A percentile compares a stretch with the other conserved stretches of the same genome.
phyloP scores from a whole-genome alignment of 2,888 invertebrate genomes.

The Rhyacophila evoluta region DNA sequence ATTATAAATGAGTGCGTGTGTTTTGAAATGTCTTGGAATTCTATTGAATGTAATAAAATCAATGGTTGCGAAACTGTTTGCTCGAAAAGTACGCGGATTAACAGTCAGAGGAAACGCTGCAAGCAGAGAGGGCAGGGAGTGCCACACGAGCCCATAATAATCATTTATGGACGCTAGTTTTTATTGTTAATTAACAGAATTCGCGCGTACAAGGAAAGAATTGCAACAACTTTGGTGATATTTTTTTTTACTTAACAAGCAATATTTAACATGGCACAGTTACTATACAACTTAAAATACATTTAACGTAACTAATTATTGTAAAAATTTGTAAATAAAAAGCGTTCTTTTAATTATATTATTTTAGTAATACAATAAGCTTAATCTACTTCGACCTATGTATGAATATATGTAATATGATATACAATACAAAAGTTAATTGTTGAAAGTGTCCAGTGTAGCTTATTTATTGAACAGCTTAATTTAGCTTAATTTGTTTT shows the following conservation, averaged over 20 bases:
- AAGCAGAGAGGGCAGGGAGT: background rate
- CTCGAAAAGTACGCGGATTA: background rate
- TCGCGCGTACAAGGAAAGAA: constrained; percentile 39
- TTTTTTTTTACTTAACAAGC: background rate
- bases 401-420: no score
- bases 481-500: no score
- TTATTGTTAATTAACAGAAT: constrained; percentile 49
- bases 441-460: no score
- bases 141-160: background rate
- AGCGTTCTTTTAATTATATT: no score
- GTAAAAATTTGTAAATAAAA: no score
- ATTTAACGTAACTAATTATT: no score
- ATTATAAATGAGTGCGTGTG: background rate
- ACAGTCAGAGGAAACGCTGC: background rate
- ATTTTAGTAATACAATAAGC: no score
- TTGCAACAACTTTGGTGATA: background rate
- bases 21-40: constrained; percentile 11
- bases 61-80: constrained; percentile 5
- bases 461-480: no score
- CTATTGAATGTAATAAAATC: constrained; percentile 7
- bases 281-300: no score
- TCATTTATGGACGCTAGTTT: constrained; percentile 20
- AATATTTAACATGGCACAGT: no score
- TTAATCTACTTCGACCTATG: no score
- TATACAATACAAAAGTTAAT: no score